These are phyloP conservation scores for Myoxocephalus aenaeus DNA, from an alignment of 2,797 vertebrate species.

Conservation along the genomic window DNA sequence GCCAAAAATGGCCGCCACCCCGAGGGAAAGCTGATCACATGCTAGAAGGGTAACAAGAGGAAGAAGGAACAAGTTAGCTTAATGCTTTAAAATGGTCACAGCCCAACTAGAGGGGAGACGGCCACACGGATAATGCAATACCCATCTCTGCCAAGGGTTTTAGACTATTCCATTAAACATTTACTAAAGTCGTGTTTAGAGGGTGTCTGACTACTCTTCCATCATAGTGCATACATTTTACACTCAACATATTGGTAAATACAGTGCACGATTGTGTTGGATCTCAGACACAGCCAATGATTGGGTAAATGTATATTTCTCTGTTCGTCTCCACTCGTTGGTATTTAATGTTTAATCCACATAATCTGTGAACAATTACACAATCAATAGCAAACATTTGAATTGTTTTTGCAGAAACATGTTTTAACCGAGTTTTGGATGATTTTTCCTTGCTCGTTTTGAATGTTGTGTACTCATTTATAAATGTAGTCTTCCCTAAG, in stretches of 20 bases:
- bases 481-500: neutral
- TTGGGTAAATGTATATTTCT: slow-evolving; percentile 16
- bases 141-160: neutral
- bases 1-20: slow-evolving; percentile 98
- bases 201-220: neutral
- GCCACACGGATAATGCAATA: neutral
- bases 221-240: neutral
- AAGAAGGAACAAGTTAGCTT: slow-evolving; percentile 1
- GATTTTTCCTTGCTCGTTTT: neutral
- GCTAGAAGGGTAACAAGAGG: slow-evolving; percentile 78
- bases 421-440: neutral
- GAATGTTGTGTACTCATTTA: neutral
- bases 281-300: slow-evolving; percentile 11
- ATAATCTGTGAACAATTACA: slow-evolving; percentile 10
- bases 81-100: neutral
- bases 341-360: slow-evolving; percentile 5
- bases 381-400: slow-evolving; percentile 6
- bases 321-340: slow-evolving; percentile 11
- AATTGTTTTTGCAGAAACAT: neutral
- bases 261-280: neutral
- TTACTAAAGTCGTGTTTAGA: neutral
- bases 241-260: neutral
- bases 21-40: slow-evolving; percentile 97
- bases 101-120: no score
- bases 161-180: neutral